A percentile compares a stretch with the other conserved stretches of the same genome.
Evolutionary conservation across 2,888 invertebrate species (phyloP).

Genomic region (Leptopterna dolabrata): DNA sequence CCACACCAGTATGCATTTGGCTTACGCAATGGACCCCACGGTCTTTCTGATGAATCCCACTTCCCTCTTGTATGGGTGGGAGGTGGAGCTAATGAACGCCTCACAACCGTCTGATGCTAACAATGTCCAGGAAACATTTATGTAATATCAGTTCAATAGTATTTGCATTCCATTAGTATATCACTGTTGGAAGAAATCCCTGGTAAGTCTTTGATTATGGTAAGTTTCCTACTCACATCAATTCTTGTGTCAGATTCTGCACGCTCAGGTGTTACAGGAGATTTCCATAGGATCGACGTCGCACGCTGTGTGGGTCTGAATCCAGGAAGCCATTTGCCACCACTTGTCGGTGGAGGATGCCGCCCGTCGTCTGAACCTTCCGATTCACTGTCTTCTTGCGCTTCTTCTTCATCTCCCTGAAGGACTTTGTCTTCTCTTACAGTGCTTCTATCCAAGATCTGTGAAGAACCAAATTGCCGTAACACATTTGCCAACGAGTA

Average conservation of each 20-base stretch:
- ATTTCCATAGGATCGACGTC: conserved; percentile 22
- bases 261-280: conserved; percentile 17
- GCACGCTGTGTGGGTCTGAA: conserved; percentile 37
- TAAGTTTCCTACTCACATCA: background rate
- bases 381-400: conserved; percentile 67
- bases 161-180: too few species aligned
- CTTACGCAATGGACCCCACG: conserved; percentile 54
- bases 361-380: conserved; percentile 42
- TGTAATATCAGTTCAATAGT: background rate
- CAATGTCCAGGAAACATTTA: background rate
- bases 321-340: conserved; percentile 66
- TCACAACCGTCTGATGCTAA: conserved; percentile 74
- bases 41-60: conserved; percentile 70
- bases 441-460: conserved; percentile 11
- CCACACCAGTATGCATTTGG: conserved; percentile 77
- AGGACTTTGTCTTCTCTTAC: background rate
- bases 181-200: too few species aligned
- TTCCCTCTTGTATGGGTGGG: conserved; percentile 72
- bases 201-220: too few species aligned
- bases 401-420: background rate
- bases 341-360: conserved; percentile 46
- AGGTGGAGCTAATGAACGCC: conserved; percentile 63
- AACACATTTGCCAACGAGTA: too few species aligned
- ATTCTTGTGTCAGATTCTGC: conserved; percentile 74
- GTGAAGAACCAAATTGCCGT: conserved; percentile 15